Conservation (phyloP, 2,888 invertebrate species). For the Ormyrus pomaceus region DNA sequence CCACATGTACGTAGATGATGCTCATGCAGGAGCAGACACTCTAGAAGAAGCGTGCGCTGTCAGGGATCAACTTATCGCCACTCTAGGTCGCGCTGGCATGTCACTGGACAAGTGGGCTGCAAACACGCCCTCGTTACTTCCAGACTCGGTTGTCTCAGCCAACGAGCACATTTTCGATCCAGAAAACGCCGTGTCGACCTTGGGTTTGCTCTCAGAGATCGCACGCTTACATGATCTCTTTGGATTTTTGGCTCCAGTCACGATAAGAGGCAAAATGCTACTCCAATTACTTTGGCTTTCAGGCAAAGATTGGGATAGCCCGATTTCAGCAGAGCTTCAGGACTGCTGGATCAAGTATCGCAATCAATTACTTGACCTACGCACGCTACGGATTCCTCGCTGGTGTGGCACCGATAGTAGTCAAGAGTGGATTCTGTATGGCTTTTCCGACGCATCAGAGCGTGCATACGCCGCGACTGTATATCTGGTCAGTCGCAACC, state of each 20-base stretch:
- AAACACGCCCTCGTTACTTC: neutral
- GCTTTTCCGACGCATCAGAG: neutral
- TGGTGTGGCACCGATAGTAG: neutral
- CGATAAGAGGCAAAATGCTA: neutral
- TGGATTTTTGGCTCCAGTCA: neutral
- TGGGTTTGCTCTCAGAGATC: neutral
- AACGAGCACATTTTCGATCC: neutral
- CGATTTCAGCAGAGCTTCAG: neutral
- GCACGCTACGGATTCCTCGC: neutral
- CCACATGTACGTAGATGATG: constrained; percentile 14
- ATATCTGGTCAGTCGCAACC: neutral
- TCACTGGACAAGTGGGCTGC: constrained; percentile 17
- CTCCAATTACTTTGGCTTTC: neutral
- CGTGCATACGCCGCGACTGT: neutral
- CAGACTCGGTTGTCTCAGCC: neutral
- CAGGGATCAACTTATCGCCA: neutral
- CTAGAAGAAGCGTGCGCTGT: neutral
- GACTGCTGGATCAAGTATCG: neutral
- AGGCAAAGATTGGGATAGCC: neutral
- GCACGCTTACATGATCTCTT: neutral
- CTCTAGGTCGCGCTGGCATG: neutral
- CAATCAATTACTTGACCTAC: neutral
- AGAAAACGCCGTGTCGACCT: neutral
- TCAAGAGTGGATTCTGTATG: neutral
- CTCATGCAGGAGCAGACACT: neutral